Conservation (phyloP, 92 coral and sea anemone genomes). For the Metridium senile region DNA sequence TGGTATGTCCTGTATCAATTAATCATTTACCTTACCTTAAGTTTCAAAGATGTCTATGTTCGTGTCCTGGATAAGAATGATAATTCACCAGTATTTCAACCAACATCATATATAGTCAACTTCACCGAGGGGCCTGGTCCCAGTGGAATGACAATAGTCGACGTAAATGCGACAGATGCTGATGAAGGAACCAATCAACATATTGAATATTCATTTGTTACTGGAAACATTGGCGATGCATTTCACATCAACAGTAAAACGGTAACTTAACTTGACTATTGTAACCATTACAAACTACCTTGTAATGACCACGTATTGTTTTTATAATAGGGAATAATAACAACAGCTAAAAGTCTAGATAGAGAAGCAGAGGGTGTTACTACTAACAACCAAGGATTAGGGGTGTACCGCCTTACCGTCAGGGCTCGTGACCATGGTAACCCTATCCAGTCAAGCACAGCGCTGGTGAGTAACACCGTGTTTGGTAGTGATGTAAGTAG, state of each 20-base stretch:
- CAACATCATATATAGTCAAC: slow-evolving; percentile 48
- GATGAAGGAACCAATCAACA: slow-evolving; percentile 75
- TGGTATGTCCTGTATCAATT: no score
- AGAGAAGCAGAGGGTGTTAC: slow-evolving; percentile 81
- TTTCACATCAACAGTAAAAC: slow-evolving; percentile 70
- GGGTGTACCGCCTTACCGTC: slow-evolving; percentile 69
- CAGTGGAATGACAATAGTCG: slow-evolving; percentile 44
- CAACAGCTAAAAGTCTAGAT: slow-evolving; percentile 63
- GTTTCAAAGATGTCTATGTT: slow-evolving; percentile 62
- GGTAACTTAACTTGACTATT: slow-evolving; percentile 60
- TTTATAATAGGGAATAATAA: slow-evolving; percentile 88
- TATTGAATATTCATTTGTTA: slow-evolving; percentile 64
- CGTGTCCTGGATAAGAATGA: slow-evolving; percentile 79
- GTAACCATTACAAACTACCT: no score
- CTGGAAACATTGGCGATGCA: slow-evolving; percentile 74
- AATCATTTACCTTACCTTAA: no score
- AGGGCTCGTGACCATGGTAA: slow-evolving; percentile 86
- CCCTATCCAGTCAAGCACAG: slow-evolving; percentile 61
- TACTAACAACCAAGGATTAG: slow-evolving; percentile 62
- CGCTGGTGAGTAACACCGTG: slow-evolving; percentile 40
- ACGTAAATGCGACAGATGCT: slow-evolving; percentile 80
- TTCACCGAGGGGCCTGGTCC: slow-evolving; percentile 72
- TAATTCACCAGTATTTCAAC: slow-evolving; percentile 77
- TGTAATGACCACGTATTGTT: no score
- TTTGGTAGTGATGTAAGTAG: not conserved